Evolutionary conservation across 2,797 vertebrate species (phyloP).

Genomic region (Limosa lapponica): DNA sequence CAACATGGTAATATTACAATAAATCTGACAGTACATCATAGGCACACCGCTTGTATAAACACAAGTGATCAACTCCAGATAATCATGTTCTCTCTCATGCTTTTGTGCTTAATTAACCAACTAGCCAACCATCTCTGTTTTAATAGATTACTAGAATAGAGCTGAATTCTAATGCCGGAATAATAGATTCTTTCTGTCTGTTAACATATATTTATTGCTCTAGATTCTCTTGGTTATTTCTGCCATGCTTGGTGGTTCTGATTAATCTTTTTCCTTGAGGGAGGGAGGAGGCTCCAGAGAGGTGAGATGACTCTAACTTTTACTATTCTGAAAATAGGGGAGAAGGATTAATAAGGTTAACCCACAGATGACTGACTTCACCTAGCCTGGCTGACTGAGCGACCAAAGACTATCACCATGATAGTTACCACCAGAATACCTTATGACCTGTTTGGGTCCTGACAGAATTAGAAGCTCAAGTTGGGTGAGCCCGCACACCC

Average conservation of each 20-base stretch:
- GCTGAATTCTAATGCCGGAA: constrained; percentile 16
- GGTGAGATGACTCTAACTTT: neutral
- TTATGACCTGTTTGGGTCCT: neutral
- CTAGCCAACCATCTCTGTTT: constrained; percentile 42
- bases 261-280: neutral
- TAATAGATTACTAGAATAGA: constrained; percentile 47
- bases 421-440: neutral
- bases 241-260: constrained; percentile 30
- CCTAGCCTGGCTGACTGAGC: neutral
- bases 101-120: constrained; percentile 66
- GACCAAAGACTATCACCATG: neutral
- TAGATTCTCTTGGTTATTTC: constrained; percentile 53
- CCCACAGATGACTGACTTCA: neutral
- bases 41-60: neutral
- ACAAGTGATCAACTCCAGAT: constrained; percentile 16
- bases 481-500: neutral
- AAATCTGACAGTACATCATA: neutral
- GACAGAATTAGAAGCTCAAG: neutral
- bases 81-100: constrained; percentile 3
- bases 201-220: constrained; percentile 24
- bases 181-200: constrained; percentile 30
- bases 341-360: neutral
- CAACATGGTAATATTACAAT: neutral
- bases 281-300: neutral
- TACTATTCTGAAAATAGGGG: neutral